Base-by-base conservation (phyloP, 2,113 vertebrate genomes). In the Genyomyrus donnyi region DNA sequence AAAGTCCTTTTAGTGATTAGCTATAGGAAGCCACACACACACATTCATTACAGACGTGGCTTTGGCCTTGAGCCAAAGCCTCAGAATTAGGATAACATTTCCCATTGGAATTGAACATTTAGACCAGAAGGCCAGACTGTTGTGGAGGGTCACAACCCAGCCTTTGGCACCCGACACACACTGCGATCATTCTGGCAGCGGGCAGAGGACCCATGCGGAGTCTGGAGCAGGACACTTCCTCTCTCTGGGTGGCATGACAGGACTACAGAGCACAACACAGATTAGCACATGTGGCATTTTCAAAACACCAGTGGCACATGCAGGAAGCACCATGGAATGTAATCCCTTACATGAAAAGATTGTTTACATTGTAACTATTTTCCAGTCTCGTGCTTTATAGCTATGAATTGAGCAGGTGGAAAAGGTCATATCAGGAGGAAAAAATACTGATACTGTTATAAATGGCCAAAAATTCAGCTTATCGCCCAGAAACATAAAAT, bases 71-170 rank as follows among this genome's bases (percentile, higher is more conserved):
- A 48, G 83, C 45, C 80, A 85, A 85, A 45, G 45, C 35, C 83
- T 48, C 83, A 85, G 83, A 85, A 85, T 85, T 85, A 85, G 21
- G 42, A 85, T 85, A 85, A 85, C 45, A 48, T 85, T 24, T 85
- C 83, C 83, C 45, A 46, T 85, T 45, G 83, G 83, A 85, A 46
- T 85, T 85, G 42, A 24, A 42, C 35, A 83, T 83, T 83, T 46
- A 83, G 42, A 85, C 83, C 83, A 85, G 83, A 85, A 85, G 83
- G 83, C 83, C 83, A 85, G 45, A 85, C 74, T 80, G 74, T 42
- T 80, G 13, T 19, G 35, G 35, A 42, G 74, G 74, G 35, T 80
- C 83, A 85, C 83, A 85, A 85, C 83, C 83, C 83, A 85, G 83
- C 42, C 21, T 46, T 48, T 85, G 83, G 83, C 83, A 85, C 19